Base-by-base conservation (phyloP, 2,797 vertebrate species). In the Toxotes lorentzi region DNA sequence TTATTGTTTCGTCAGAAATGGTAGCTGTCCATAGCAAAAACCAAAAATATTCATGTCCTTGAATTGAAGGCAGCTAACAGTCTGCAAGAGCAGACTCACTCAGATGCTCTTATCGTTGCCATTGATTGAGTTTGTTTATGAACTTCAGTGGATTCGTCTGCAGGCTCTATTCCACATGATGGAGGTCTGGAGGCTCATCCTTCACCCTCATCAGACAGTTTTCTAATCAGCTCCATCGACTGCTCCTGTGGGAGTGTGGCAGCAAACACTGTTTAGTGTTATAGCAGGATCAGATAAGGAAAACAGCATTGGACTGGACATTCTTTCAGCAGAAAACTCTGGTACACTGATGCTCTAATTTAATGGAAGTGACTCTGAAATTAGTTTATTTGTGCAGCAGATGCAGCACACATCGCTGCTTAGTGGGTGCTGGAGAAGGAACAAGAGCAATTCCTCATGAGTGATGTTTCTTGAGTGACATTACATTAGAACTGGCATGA, bases 141-240 rank as follows among this genome's bases (percentile, higher is more conserved):
- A 79, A 79, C 56, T 79, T 77, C 51, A 70, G 56, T 58, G 38
- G 66, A 68, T 81, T 77, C 2, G 17, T 84, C 79, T 81, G 54
- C 79, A 58, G 82, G 78, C 80, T 82, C 64, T 48, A 24, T 61
- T 30, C 70, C 67, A 61, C 63, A 79, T 72, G 75, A 79, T 67
- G 47, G 48, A 87, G 78, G 81, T 85, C 64, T 68, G 21, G 53
- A 69, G 58, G 68, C 64, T 70, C 84, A 86, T 91, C 73, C 73
- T 78, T 92, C 82, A 85, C 48, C 77, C 61, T 81, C 75, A 86
- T 86, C 81, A 80, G 81, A 89, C 83, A 73, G 82, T 84, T 87
- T 81, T 84, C 78, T 88, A 86, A 91, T 90, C 86, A 85, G 84
- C 72, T 76, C 35, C 68, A 83, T 86, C n/a, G 73, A 89, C 81